A percentile compares a stretch with the other conserved stretches of the same genome.
These are phyloP conservation scores for Rhinolophus sinicus DNA, from an alignment of 2,113 vertebrate species.

Conservation along the genomic window DNA sequence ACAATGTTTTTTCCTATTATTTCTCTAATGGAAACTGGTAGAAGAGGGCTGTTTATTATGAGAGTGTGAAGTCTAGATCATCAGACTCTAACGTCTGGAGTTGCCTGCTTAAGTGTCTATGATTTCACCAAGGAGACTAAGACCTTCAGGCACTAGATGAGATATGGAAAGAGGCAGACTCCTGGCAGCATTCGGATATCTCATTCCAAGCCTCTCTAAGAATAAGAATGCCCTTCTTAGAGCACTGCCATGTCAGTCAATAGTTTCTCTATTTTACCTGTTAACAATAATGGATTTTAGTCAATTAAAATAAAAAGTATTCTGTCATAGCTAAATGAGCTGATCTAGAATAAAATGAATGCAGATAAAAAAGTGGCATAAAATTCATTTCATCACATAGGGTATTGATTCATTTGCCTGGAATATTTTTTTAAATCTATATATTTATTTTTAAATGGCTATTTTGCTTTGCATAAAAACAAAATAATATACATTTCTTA, in stretches of 20 bases:
- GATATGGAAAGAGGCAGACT: neutral
- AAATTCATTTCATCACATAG: neutral
- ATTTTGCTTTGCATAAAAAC: neutral
- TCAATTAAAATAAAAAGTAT: neutral
- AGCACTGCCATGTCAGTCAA: neutral
- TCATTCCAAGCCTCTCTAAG: neutral
- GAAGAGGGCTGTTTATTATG: neutral
- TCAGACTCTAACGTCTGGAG: neutral
- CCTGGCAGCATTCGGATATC: neutral
- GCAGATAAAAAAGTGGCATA: neutral
- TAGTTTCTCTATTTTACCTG: neutral
- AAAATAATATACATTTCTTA: neutral
- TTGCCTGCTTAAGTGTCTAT: neutral
- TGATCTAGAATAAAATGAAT: neutral
- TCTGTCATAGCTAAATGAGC: neutral
- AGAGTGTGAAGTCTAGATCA: neutral
- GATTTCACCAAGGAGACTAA: neutral
- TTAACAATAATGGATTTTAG: neutral
- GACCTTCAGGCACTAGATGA: neutral
- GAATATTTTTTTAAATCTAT: neutral
- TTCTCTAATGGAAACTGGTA: neutral
- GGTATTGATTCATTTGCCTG: neutral
- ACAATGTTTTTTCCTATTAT: neutral
- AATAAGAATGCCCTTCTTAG: neutral
- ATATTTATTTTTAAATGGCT: neutral